phyloP scores from a whole-genome alignment of 2,797 vertebrate genomes.

The Pseudochirops corinnae region DNA sequence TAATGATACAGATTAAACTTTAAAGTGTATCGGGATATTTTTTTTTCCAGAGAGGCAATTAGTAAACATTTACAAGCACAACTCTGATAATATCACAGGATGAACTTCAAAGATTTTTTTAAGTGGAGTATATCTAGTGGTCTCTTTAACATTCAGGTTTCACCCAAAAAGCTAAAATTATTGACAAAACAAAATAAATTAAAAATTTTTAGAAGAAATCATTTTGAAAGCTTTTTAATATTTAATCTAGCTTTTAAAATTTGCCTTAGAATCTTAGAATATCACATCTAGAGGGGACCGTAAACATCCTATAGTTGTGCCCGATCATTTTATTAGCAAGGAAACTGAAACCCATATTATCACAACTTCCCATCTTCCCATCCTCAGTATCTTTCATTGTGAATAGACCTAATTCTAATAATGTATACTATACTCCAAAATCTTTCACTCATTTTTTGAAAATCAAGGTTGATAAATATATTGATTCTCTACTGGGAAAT shows the following conservation, averaged over 20 bases:
- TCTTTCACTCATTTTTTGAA: slow-evolving; percentile 59
- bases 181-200: neutral
- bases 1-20: neutral
- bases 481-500: slow-evolving; percentile 31
- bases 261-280: neutral
- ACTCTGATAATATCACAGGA: neutral
- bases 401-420: slow-evolving; percentile 25
- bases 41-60: neutral
- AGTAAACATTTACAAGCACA: neutral
- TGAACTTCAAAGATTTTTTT: neutral
- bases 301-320: neutral
- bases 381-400: neutral
- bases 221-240: neutral
- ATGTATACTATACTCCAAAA: slow-evolving; percentile 24
- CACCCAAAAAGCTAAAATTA: neutral
- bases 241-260: neutral
- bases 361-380: neutral
- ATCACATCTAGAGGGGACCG: neutral
- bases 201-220: neutral
- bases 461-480: slow-evolving; percentile 34
- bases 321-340: neutral
- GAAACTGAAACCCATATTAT: neutral
- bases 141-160: neutral
- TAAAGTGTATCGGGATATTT: neutral
- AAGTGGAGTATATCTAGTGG: neutral